phyloP scores from a whole-genome alignment of 2,113 vertebrate genomes.

The Emydura subglobosa region DNA sequence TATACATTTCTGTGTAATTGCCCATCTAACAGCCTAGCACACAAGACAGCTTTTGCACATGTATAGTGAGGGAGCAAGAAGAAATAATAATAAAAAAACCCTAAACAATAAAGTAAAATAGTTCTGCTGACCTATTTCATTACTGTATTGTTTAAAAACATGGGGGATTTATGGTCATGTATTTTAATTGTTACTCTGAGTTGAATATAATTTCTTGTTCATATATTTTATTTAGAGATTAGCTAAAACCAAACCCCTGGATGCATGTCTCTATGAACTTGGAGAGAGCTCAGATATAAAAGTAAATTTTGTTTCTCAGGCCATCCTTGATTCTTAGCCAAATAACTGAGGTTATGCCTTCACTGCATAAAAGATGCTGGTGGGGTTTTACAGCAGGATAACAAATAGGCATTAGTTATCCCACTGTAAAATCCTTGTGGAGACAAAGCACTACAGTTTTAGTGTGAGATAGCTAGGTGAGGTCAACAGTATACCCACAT shows the following conservation, averaged over 20 bases:
- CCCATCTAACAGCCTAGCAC: neutral
- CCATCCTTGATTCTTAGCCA: neutral
- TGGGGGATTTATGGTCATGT: neutral
- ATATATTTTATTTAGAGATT: neutral
- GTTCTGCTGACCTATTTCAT: neutral
- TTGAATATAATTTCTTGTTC: neutral
- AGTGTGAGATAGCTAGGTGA: neutral
- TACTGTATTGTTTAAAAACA: neutral
- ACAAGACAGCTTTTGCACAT: neutral
- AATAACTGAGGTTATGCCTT: neutral
- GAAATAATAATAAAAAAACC: neutral
- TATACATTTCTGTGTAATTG: neutral
- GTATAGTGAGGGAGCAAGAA: neutral
- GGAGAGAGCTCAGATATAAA: neutral
- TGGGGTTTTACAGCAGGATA: neutral
- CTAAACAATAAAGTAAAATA: neutral
- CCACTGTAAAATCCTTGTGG: accelerated
- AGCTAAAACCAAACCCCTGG: neutral
- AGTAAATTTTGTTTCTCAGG: neutral
- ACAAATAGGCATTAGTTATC: neutral
- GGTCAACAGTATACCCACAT: neutral
- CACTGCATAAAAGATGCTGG: neutral
- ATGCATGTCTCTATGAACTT: neutral
- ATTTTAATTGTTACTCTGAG: neutral
- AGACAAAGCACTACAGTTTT: neutral